Percentiles rank a stretch among this genome's conserved stretches.
Conservation (phyloP, 2,888 invertebrate species). For the Lacanobia oleracea region DNA sequence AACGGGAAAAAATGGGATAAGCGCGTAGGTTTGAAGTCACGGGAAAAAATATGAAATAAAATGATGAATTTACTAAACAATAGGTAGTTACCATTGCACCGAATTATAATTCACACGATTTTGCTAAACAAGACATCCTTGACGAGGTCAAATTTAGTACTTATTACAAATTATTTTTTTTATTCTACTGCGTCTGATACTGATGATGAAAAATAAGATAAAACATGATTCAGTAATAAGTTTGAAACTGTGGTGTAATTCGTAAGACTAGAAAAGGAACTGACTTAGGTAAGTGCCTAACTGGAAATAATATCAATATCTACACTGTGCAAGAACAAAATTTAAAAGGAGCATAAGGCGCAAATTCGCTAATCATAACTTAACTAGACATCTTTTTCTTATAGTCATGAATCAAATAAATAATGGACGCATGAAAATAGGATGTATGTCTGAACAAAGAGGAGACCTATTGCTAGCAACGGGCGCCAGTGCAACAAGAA, state of each 20-base stretch:
- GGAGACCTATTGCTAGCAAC: too few relatives aligned
- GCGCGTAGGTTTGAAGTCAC: too few relatives aligned
- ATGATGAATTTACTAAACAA: neutral
- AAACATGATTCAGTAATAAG: too few relatives aligned
- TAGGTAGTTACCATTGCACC: neutral
- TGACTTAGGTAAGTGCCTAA: neutral
- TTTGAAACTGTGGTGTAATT: neutral
- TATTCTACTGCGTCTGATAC: neutral
- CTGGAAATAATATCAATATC: slow-evolving; percentile 14
- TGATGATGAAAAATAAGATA: neutral
- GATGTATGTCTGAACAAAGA: too few relatives aligned
- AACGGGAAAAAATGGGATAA: too few relatives aligned
- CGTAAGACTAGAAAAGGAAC: neutral
- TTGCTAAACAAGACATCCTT: slow-evolving; percentile 1
- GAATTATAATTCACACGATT: neutral
- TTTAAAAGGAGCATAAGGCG: neutral
- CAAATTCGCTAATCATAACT: neutral
- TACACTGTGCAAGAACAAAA: neutral
- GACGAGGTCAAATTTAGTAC: neutral
- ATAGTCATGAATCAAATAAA: too few relatives aligned
- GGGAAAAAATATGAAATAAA: too few relatives aligned
- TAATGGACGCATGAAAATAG: too few relatives aligned
- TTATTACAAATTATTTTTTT: neutral
- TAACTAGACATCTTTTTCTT: too few relatives aligned
- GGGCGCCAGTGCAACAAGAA: too few relatives aligned